Base-by-base conservation (phyloP, 2,113 vertebrate genomes). In the Mixornis gularis region DNA sequence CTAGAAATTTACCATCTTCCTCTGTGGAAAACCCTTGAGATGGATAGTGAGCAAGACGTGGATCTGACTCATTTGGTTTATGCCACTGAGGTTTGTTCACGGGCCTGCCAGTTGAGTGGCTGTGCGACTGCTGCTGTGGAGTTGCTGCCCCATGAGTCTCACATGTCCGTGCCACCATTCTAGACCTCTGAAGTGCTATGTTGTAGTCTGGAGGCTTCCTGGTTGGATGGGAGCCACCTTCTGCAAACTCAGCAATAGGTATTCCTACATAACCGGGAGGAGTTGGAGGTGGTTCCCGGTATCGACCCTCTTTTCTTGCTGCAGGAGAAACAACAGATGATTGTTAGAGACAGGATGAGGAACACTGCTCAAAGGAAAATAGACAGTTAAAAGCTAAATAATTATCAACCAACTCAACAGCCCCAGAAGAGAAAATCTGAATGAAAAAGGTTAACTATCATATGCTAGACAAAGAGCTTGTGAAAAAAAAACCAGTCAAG, bases 201-300 rank as follows among this genome's bases (percentile, higher is more conserved):
- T 98, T 99, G 97, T 99, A 99, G 97, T 99, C 99, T 0, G 99
- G 99, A 7, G 99, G 99, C 86, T 98, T 99, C 92, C 99, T 98
- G 83, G 98, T 97, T 0, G 98, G 95, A 91, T 98, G 98, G 14
- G 98, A 97, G 90, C 98, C 98, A 24, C 97, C 98, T 74, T 99
- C 99, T 1, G 98, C 95, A 53, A 99, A 98, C 95, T 99, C 99
- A 0, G 99, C 97, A 95, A 99, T 98, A 83, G 98, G 98, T 95
- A 99, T 98, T 68, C 99, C 99, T 7, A 99, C 98, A 94, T 99
- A 99, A 94, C 99, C 99, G 0, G 99, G 99, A 17, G 99, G 99
- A 26, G 99, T 99, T 12, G 99, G 99, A 22, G 99, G 99, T 8
- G 99, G 99, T 71, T 99, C 99, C 8, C 99, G 98, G 65, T 99